Base-by-base conservation (phyloP, 1,140 invertebrate species). In the Tetraneura akinire region DNA sequence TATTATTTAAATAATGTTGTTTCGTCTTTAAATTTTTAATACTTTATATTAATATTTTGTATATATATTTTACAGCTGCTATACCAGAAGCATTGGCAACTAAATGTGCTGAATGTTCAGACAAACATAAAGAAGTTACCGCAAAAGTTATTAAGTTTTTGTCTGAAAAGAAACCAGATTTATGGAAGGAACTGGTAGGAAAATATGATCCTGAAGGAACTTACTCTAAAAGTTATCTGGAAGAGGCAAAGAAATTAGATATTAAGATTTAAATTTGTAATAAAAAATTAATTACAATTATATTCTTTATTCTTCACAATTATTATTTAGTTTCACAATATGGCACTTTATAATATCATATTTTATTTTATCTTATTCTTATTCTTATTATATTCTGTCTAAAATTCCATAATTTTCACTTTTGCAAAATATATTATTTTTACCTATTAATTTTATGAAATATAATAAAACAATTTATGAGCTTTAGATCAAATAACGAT, bases 51-150 rank as follows among this genome's bases (percentile, higher is more conserved):
- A 37, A 14, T 49, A 9, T 2, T 16, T 73, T 80, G 29, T 80
- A 51, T 73, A 47, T 47, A 23, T 76, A 14, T 53, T 74, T 88
- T 87, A 18, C 86, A 92, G 91, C 86, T 80, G 85, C 89, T 81
- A 84, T 91, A 32, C 90, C 90, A 37, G 90, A 91, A 85, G 90
- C 90, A 5, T 82, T 91, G 49, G 84, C 87, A 82, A 90, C 88
- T 68, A 89, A 90, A 81, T 91, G 90, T 83, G 82, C 86, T 10
- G 84, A 88, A 23, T 91, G 90, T 83, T 89, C 88, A 0, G 88
- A 89, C 68, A 86, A 88, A 62, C 90, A 91, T 83, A 89, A 88
- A 83, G 86, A 80, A 23, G 83, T 82, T 21, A 53, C 81, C 37
- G 74, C 84, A 49, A 84, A 83, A 73, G 78, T 84, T 10, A 80